These are phyloP conservation scores for Echinometra lucunter DNA, from an alignment of 53 echinoderm and acorn worm genomes.

Conservation along the genomic window DNA sequence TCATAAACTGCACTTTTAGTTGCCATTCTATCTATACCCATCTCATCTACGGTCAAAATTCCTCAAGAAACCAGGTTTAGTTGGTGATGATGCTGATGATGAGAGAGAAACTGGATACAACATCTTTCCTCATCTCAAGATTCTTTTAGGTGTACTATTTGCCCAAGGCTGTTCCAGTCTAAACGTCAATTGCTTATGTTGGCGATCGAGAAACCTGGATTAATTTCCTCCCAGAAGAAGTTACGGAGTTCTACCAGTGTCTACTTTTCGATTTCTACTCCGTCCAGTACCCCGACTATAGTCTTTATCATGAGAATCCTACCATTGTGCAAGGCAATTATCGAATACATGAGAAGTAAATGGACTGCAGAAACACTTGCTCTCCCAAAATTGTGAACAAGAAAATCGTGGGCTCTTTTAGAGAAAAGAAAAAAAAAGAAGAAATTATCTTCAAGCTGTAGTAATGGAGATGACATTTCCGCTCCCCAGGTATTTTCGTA, in stretches of 20 bases:
- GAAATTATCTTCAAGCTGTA: too few species aligned
- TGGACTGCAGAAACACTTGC: too few species aligned
- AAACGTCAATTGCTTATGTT: slow-evolving; percentile 54
- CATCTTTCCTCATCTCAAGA: neutral
- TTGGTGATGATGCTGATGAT: neutral
- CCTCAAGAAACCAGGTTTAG: neutral
- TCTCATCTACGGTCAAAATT: neutral
- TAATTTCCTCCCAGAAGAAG: slow-evolving; percentile 54
- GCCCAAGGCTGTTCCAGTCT: slow-evolving; percentile 23
- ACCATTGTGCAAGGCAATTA: too few species aligned
- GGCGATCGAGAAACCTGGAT: slow-evolving; percentile 37
- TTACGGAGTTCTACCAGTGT: neutral
- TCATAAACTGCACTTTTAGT: neutral
- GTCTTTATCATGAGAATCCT: neutral
- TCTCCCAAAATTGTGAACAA: too few species aligned
- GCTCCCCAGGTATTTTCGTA: too few species aligned
- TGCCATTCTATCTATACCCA: neutral
- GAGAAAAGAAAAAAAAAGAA: too few species aligned
- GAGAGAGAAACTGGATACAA: neutral
- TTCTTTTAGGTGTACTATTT: neutral
- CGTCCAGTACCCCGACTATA: neutral
- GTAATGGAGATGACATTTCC: too few species aligned
- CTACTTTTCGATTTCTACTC: neutral
- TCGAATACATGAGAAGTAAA: too few species aligned
- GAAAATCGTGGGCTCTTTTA: too few species aligned